phyloP scores from a whole-genome alignment of 2,113 vertebrate species.

The Oncorhynchus masou region DNA sequence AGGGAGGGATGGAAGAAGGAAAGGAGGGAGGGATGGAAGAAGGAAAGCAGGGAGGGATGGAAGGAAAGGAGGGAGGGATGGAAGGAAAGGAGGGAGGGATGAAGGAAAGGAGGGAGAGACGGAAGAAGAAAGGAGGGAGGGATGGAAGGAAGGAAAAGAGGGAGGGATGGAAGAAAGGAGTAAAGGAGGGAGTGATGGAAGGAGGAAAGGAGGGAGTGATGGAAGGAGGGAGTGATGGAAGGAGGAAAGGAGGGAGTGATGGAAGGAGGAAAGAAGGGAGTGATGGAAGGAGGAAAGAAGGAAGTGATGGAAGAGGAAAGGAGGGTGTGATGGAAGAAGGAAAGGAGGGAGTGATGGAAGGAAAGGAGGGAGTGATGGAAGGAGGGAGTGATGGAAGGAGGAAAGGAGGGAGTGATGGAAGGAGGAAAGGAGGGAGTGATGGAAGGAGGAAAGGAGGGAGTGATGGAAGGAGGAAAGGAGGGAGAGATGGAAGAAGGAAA shows the following conservation, averaged over 20 bases:
- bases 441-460: constrained; percentile 47
- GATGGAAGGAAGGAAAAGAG: neutral
- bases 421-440: constrained; percentile 78
- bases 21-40: too few relatives aligned
- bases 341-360: neutral
- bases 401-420: neutral
- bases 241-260: too few relatives aligned
- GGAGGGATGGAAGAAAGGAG: constrained; percentile 50
- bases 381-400: too few relatives aligned
- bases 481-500: neutral
- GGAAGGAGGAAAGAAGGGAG: too few relatives aligned
- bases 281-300: too few relatives aligned
- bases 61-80: constrained; percentile 78
- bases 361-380: too few relatives aligned
- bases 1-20: neutral
- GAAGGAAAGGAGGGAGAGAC: neutral
- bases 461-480: neutral
- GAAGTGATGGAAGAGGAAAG: too few relatives aligned
- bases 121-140: neutral
- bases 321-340: neutral
- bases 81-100: constrained; percentile 45
- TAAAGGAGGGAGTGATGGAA: constrained; percentile 77
- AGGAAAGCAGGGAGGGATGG: neutral
- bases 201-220: constrained; percentile 73
- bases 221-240: neutral